These are phyloP conservation scores for Kuschelorhynchus macadamiae DNA, from an alignment of 2,888 invertebrate genomes.

Conservation along the genomic window DNA sequence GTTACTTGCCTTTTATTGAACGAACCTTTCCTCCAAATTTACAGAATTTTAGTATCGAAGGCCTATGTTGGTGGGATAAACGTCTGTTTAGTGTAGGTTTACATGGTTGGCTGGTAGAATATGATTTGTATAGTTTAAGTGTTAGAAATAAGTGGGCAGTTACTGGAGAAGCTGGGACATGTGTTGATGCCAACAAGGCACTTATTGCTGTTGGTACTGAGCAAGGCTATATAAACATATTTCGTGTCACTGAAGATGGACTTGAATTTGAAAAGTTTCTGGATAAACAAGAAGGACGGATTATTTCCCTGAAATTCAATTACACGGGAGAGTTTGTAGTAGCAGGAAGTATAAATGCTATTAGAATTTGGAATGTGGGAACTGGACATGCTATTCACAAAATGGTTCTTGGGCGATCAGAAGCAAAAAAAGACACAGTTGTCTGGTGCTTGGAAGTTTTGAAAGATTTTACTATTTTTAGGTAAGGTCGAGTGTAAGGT, in stretches of 20 bases:
- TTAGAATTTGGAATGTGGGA: slow-evolving; percentile 89
- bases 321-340: slow-evolving; percentile 81
- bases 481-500: no score
- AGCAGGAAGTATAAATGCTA: slow-evolving; percentile 78
- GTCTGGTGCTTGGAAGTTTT: slow-evolving; percentile 90
- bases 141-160: slow-evolving; percentile 77
- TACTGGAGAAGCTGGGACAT: slow-evolving; percentile 92
- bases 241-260: slow-evolving; percentile 76
- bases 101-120: slow-evolving; percentile 86
- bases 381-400: slow-evolving; percentile 86
- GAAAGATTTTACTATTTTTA: slow-evolving; percentile 81
- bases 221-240: slow-evolving; percentile 91
- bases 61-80: slow-evolving; percentile 82
- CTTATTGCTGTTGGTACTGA: slow-evolving; percentile 91
- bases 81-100: slow-evolving; percentile 89
- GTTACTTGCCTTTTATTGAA: slow-evolving; percentile 80
- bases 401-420: slow-evolving; percentile 80
- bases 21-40: slow-evolving; percentile 76
- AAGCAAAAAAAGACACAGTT: slow-evolving; percentile 78
- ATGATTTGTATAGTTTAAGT: slow-evolving; percentile 77
- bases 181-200: slow-evolving; percentile 80
- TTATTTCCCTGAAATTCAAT: slow-evolving; percentile 90
- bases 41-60: slow-evolving; percentile 81
- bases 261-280: slow-evolving; percentile 82
- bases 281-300: slow-evolving; percentile 92